Evolutionary conservation across 2,113 vertebrate genomes (phyloP).

Genomic region (Plectropomus leopardus): DNA sequence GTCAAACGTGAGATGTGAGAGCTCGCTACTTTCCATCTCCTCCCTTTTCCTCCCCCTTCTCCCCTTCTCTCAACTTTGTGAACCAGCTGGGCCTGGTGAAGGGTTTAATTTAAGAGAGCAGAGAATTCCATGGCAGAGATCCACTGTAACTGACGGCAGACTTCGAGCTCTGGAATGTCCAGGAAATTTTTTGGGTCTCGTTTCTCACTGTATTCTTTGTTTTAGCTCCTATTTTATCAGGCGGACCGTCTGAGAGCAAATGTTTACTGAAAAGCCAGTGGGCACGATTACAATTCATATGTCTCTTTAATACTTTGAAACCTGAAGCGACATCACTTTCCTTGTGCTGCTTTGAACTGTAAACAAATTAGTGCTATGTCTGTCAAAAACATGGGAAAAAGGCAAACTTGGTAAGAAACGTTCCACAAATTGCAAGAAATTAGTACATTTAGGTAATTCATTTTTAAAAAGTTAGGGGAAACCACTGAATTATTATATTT

Average conservation of each 20-base stretch:
- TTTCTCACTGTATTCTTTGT: slow-evolving; percentile 56
- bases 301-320: slow-evolving; percentile 32
- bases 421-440: too few species aligned
- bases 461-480: too few species aligned
- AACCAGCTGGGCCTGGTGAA: slow-evolving; percentile 77
- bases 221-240: slow-evolving; percentile 47
- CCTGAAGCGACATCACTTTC: too few species aligned
- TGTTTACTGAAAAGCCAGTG: slow-evolving; percentile 18
- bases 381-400: too few species aligned
- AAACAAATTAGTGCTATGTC: too few species aligned
- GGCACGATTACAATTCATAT: neutral
- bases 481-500: too few species aligned
- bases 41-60: slow-evolving; percentile 21
- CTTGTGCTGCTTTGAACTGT: slow-evolving; percentile 12
- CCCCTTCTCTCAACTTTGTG: slow-evolving; percentile 44
- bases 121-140: slow-evolving; percentile 82
- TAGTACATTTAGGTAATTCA: too few species aligned
- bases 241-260: slow-evolving; percentile 22
- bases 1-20: slow-evolving; percentile 66
- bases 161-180: slow-evolving; percentile 66
- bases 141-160: slow-evolving; percentile 78
- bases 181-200: slow-evolving; percentile 55
- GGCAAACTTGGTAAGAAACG: too few species aligned
- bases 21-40: slow-evolving; percentile 56
- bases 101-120: slow-evolving; percentile 83